phyloP scores from a whole-genome alignment of 2,113 vertebrate genomes.

The Larimichthys crocea region DNA sequence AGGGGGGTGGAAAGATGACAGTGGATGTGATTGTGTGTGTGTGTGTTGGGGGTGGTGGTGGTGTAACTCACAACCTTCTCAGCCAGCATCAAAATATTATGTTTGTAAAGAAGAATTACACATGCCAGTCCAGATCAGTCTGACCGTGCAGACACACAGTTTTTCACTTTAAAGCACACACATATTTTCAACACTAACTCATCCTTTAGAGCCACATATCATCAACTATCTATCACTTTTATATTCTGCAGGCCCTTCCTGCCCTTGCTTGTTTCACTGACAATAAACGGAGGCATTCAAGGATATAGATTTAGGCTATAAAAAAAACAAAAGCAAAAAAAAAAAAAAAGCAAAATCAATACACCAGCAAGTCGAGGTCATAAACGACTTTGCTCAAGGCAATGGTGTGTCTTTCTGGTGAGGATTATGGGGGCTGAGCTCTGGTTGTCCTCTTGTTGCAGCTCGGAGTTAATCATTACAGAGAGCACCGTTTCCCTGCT shows the following conservation, averaged over 20 bases:
- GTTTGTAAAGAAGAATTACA: slow-evolving; percentile 62
- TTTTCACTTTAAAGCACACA: background rate
- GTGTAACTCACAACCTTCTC: slow-evolving; percentile 52
- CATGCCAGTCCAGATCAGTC: slow-evolving; percentile 52
- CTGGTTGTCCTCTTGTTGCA: slow-evolving; percentile 45
- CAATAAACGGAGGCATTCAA: slow-evolving; percentile 13
- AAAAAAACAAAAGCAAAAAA: slow-evolving; percentile 13
- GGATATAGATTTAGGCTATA: background rate
- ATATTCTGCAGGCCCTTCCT: background rate
- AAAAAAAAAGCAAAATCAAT: slow-evolving; percentile 56
- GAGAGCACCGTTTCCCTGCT: slow-evolving; percentile 28
- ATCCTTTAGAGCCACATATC: background rate
- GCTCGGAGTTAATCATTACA: slow-evolving; percentile 54
- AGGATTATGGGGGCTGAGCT: slow-evolving; percentile 63
- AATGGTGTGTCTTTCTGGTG: slow-evolving; percentile 53
- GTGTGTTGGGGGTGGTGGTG: slow-evolving; percentile 33
- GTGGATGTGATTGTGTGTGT: slow-evolving; percentile 47
- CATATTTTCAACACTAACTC: background rate
- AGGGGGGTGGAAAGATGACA: slow-evolving; percentile 49
- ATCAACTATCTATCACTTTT: background rate
- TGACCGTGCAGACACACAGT: slow-evolving; percentile 8
- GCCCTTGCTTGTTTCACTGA: slow-evolving; percentile 15
- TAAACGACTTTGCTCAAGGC: slow-evolving; percentile 61
- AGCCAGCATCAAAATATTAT: slow-evolving; percentile 75
- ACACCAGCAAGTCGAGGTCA: slow-evolving; percentile 56